Evolutionary conservation across 2,888 invertebrate genomes (phyloP).

Genomic region (Trileptium ribeirensis): DNA sequence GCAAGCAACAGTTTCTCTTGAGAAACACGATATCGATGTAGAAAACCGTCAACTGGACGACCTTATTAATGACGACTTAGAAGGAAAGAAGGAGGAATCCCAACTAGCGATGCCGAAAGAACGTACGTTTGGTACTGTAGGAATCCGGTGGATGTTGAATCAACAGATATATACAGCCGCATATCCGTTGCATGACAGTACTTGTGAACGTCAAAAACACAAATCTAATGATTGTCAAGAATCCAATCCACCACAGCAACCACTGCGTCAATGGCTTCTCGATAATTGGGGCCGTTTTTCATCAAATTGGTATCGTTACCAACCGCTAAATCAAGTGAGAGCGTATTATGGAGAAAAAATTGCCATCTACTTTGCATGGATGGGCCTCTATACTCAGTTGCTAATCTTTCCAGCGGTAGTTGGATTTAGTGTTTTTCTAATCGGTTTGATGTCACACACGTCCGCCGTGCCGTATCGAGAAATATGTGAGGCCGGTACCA

Average conservation of each 20-base stretch:
- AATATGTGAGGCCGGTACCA: slow-evolving; percentile 53
- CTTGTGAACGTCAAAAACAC: neutral
- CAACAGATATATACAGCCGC: slow-evolving; percentile 13
- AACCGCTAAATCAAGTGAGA: slow-evolving; percentile 27
- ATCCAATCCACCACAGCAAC: neutral
- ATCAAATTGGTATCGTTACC: slow-evolving; percentile 15
- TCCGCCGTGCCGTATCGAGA: slow-evolving; percentile 66
- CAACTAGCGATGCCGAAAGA: neutral
- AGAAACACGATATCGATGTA: neutral
- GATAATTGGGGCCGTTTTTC: slow-evolving; percentile 25
- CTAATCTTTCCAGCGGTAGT: slow-evolving; percentile 75
- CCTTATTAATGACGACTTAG: slow-evolving; percentile 78
- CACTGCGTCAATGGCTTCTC: slow-evolving; percentile 23
- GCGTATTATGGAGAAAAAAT: slow-evolving; percentile 62
- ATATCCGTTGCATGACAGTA: slow-evolving; percentile 21
- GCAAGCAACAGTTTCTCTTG: neutral
- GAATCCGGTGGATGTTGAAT: slow-evolving; percentile 20
- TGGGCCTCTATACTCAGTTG: slow-evolving; percentile 88
- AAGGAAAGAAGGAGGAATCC: neutral
- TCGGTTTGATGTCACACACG: neutral
- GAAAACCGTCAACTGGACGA: neutral
- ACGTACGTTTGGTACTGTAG: slow-evolving; percentile 13
- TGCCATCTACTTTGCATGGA: slow-evolving; percentile 82
- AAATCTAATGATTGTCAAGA: neutral
- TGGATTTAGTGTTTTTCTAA: slow-evolving; percentile 69